Conservation (phyloP, 2,113 vertebrate species). For the Brachyistius frenatus region DNA sequence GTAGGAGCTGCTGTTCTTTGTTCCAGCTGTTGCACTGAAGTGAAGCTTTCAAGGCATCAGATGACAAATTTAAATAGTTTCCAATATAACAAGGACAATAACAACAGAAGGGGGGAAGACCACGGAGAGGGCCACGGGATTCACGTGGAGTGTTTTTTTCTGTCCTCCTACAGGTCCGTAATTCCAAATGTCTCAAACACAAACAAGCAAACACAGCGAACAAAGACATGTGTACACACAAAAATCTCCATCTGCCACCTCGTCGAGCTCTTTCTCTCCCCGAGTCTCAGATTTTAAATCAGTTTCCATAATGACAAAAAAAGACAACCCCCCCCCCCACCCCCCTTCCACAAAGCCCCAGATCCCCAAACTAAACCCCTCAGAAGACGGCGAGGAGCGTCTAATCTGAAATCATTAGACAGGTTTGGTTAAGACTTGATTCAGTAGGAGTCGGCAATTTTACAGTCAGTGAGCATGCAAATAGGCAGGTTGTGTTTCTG, state of each 20-base stretch:
- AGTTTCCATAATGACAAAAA: background rate
- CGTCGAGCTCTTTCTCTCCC: background rate
- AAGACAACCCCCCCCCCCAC: background rate
- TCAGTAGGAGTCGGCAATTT: slow-evolving; percentile 78
- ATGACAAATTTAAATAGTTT: slow-evolving; percentile 4
- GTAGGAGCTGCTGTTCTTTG: slow-evolving; percentile 48
- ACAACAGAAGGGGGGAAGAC: background rate
- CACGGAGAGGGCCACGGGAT: background rate
- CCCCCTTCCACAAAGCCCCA: background rate
- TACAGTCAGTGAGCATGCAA: slow-evolving; percentile 81
- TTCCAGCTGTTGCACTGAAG: slow-evolving; percentile 48
- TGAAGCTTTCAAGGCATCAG: background rate
- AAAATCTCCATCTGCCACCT: slow-evolving; percentile 43
- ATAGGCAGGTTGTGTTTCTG: slow-evolving; percentile 67
- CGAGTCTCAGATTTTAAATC: slow-evolving; percentile 14
- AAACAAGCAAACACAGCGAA: slow-evolving; percentile 6
- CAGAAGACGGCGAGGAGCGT: slow-evolving; percentile 19
- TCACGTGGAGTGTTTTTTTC: background rate
- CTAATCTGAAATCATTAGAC: slow-evolving; percentile 71
- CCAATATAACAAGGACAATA: background rate
- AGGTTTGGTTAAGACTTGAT: slow-evolving; percentile 78
- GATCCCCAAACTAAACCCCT: background rate
- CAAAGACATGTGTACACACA: too few relatives aligned
- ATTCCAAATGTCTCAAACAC: slow-evolving; percentile 22
- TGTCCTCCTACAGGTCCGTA: slow-evolving; percentile 28